phyloP scores from a whole-genome alignment of 2,797 vertebrate species.

The Pangasius larnaudii region DNA sequence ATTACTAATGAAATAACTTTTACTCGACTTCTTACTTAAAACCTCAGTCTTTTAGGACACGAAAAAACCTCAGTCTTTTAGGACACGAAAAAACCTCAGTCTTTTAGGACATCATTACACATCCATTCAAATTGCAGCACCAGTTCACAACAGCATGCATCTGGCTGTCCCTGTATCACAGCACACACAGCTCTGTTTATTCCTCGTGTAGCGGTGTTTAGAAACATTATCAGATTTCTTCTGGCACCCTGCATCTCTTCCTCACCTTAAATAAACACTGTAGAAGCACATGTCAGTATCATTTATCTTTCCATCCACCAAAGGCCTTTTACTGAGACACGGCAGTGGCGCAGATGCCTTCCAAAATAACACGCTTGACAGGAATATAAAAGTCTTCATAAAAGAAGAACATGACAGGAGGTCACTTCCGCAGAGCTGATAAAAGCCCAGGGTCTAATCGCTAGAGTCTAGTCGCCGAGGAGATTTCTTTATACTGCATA shows the following conservation, averaged over 20 bases:
- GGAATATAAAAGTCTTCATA: slow-evolving; percentile 26
- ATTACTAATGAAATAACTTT: background rate
- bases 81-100: no score
- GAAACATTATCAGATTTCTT: background rate
- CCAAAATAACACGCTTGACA: slow-evolving; percentile 1
- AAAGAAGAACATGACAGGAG: slow-evolving; percentile 32
- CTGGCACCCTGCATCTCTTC: background rate
- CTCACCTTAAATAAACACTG: background rate
- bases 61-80: background rate
- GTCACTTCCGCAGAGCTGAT: background rate
- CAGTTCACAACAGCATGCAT: background rate
- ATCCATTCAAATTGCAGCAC: background rate
- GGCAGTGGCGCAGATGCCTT: background rate
- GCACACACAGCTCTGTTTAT: background rate
- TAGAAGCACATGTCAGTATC: background rate
- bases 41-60: background rate
- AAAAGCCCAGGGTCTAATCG: slow-evolving; percentile 1
- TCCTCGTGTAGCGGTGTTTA: background rate
- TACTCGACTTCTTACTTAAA: background rate
- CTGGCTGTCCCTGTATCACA: background rate
- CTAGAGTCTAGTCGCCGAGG: background rate
- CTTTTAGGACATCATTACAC: background rate
- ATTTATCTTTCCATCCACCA: slow-evolving; percentile 1
- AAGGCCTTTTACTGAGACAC: background rate
- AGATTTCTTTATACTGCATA: slow-evolving; percentile 1